Base-by-base conservation (phyloP, 2,113 vertebrate species). In the Chiloscyllium plagiosum region DNA sequence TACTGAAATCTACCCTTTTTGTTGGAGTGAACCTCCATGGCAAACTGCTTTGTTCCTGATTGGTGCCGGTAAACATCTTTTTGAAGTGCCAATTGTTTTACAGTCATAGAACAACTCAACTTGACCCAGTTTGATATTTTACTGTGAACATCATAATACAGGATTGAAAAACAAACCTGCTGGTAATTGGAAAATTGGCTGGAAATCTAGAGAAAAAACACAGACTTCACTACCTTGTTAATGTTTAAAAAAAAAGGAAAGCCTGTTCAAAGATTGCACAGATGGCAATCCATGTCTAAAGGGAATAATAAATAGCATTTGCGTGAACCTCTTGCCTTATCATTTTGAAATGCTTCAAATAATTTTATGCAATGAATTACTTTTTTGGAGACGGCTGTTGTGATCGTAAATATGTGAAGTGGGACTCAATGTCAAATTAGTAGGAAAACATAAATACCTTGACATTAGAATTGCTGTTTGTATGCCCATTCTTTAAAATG, bases 261-360 rank as follows among this genome's bases (percentile, higher is more conserved):
- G 89, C 89, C 89, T 93, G 89, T 93, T 90, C 89, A 93, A 65
- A 93, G n/a, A 0, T 93, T 93, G 89, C 89, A 93, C 89, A 93
- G 89, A 93, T 93, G 89, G 89, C 37, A 93, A 68, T 17, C n/a
- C 37, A 19, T 93, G 89, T 61, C 89, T 93, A 65, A 93, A 42
- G 89, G 89, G 89, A 93, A 93, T 66, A 93, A 68, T 93, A 93
- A 93, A 37, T 66, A 93, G 61, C 61, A 93, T 93, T 93, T 68
- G 66, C 89, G 37, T 93, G 61, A 61, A 93, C 20, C 61, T 93
- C 89, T 66, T 37, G 89, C 17, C 89, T 66, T 92, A 92, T 92
- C 89, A 93, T 61, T 93, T 93, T 93, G 89, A 93, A 93, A 66
- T 93, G 61, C 37, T 33, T 93, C 61, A 93, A 66, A 93, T 66